Evolutionary conservation across 2,888 invertebrate genomes (phyloP), one percentile per base, ranked within the genome.

Genomic region (Penaeus monodon): DNA sequence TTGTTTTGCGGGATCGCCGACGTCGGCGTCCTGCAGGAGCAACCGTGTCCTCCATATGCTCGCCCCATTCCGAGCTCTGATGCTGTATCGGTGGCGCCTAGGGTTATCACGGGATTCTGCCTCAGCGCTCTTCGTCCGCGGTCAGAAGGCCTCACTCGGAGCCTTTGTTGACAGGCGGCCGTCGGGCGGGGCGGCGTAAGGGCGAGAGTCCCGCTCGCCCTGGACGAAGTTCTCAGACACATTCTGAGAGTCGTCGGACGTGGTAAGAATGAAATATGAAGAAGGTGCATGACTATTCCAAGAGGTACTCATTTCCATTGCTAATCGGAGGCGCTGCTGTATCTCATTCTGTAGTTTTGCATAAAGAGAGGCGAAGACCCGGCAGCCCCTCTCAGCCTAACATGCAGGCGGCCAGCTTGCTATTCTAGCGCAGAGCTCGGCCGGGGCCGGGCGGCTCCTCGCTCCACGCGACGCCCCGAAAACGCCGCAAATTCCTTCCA

Each of bases 321-420:
- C 86, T 89, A 89, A 89, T 89, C 86, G 84, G 77, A 73, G 77
- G 68, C 84, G 63, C 86, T 89, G 86, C 84, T 89, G 89, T 89
- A 89, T 89, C 89, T 89, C 89, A 89, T 89, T 89, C 84, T 76
- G 81, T 89, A 84, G 89, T 89, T 89, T 89, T 89, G 89, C 89
- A 89, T 89, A 89, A 89, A 87, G 89, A 89, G 89, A 87, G 86
- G 63, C 84, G 66, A 78, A 84, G 78, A 66, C 66, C 68, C 68
- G 44, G 77, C 24, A 70, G 65, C 27, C 80, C 68, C 68, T 80
- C 85, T 79, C 73, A 79, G 78, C 33, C 73, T 63, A 79, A 85
- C 85, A 84, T 85, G 85, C 85, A 85, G 79, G 29, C 76, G 73
- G 70, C 80, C 73, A 79, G 80, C 85, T 79, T 85, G 70, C 57